These are phyloP conservation scores for Drosophila buzzatii DNA, from an alignment of 2,888 invertebrate genomes.

Conservation along the genomic window DNA sequence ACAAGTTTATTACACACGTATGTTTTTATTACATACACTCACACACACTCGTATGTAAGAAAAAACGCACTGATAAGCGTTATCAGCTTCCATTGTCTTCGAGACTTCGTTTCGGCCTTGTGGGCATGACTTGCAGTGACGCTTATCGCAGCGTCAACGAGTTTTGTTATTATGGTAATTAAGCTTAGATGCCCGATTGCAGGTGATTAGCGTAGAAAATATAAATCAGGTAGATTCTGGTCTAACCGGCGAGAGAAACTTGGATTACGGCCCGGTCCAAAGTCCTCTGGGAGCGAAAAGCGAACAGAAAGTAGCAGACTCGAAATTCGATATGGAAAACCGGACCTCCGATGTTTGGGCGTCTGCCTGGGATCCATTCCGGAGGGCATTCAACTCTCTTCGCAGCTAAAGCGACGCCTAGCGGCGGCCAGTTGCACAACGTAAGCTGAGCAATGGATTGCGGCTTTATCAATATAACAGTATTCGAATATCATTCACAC, in stretches of 20 bases:
- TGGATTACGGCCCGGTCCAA: conserved; percentile 17
- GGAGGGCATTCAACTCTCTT: conserved; percentile 43
- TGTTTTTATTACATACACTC: neutral
- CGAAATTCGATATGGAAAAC: conserved; percentile 13
- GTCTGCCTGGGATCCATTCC: neutral
- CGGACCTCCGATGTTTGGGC: conserved; percentile 6
- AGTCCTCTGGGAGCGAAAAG: conserved; percentile 12
- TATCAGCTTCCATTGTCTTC: conserved; percentile 39
- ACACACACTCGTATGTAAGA: neutral
- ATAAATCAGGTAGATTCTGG: conserved; percentile 4
- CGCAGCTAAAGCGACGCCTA: conserved; percentile 13
- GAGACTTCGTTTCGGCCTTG: conserved; percentile 36
- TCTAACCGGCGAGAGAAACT: conserved; percentile 20
- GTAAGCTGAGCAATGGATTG: conserved; percentile 11
- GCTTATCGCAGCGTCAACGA: conserved; percentile 21
- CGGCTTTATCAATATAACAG: conserved; percentile 7
- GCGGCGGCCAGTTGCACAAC: conserved; percentile 7
- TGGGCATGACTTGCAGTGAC: conserved; percentile 48
- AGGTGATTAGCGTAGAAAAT: conserved; percentile 2
- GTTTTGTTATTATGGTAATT: conserved; percentile 28
- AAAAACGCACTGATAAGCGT: conserved; percentile 32
- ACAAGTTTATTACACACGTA: neutral
- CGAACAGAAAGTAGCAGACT: neutral
- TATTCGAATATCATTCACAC: conserved; percentile 15
- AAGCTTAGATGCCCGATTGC: conserved; percentile 11